Evolutionary conservation across 2,113 vertebrate species (phyloP), one percentile per base, ranked within the genome.

Genomic region (Orthonyx spaldingii): DNA sequence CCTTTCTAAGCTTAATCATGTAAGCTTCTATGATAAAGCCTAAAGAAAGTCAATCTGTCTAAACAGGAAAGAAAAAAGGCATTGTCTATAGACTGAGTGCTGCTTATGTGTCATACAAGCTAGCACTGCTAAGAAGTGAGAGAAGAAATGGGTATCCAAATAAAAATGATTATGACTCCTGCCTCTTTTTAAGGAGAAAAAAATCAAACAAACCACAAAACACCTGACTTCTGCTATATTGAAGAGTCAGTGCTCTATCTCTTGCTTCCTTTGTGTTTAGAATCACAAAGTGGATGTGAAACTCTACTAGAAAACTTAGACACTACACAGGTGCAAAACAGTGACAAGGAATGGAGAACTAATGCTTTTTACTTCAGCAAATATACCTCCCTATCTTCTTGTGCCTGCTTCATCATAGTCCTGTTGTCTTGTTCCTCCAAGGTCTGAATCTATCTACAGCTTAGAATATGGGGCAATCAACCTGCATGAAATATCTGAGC

Each of bases 351-450:
- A 39, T 37, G 21, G 60, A 75, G 44, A 69, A 11, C 21, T 37
- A 30, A 11, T 84, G 30, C 2, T 3, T 86, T n/a, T 81, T 30
- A 44, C 10, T 44, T 84, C 18, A 84, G 35, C 16, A 59, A 63
- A 44, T 6, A 3, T 7, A 26, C 9, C 3, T 84, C 2, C 6
- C 21, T 66, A 13, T 41, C 26, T 26, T 68, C 27, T 17, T 72
- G 17, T 70, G 26, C 4, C 13, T 3, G 1, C 10, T 81, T 59
- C 3, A 9, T 42, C 0, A 1, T 4, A 18, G 7, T 53, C 19
- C 7, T 27, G 4, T 30, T 77, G 19, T 23, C 30, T 47, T 83
- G 7, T 17, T 9, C 13, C 7, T 41, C 20, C 7, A 32, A 87
- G 24, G 7, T 16, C 7, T 16, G 13, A 5, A 16, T 72, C 30